phyloP scores from a whole-genome alignment of 2,113 vertebrate species.

The Zapus hudsonius region DNA sequence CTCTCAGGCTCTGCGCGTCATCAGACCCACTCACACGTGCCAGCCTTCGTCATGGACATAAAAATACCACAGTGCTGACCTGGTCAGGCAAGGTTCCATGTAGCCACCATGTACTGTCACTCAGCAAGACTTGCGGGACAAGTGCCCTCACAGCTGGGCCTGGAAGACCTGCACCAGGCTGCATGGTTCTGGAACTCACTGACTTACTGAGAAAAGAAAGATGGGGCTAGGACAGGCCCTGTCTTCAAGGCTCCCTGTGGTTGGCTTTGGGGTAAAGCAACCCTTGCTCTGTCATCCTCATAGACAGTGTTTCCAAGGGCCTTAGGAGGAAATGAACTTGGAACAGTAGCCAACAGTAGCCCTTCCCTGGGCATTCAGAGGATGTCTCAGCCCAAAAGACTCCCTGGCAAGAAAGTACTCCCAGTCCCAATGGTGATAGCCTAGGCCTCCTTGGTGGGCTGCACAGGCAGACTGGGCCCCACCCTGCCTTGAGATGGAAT shows the following conservation, averaged over 20 bases:
- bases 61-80: conserved; percentile 26
- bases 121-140: background rate
- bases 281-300: background rate
- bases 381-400: too few relatives aligned
- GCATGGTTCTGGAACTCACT: background rate
- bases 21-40: background rate
- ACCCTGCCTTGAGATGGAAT: background rate
- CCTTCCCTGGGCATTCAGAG: background rate
- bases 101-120: background rate
- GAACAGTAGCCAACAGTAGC: background rate
- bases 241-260: too few relatives aligned
- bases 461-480: background rate
- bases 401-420: background rate
- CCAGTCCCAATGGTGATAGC: background rate
- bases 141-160: background rate
- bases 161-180: too few relatives aligned
- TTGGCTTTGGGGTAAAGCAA: background rate
- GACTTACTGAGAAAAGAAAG: background rate
- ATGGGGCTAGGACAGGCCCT: too few relatives aligned
- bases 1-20: background rate
- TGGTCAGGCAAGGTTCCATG: background rate
- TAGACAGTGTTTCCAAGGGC: background rate
- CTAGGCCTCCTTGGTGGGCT: too few relatives aligned
- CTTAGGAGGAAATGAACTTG: background rate
- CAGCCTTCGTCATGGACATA: background rate